Conservation (phyloP, 2,888 invertebrate species). For the Cepaea hortensis region DNA sequence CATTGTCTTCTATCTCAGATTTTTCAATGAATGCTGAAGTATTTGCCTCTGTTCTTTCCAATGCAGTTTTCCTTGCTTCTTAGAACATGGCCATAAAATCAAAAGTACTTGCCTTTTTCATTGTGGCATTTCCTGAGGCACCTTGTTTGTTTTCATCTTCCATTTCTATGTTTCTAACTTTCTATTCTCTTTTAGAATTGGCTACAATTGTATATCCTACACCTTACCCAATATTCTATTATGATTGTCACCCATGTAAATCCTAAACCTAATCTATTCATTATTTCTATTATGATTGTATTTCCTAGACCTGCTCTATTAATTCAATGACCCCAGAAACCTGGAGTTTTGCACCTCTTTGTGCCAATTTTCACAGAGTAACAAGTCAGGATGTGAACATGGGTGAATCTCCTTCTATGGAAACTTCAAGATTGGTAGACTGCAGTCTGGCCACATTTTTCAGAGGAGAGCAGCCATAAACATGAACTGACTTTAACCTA, state of each 20-base stretch:
- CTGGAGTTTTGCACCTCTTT: too few species aligned
- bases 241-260: too few species aligned
- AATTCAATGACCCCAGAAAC: too few species aligned
- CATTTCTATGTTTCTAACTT: background rate
- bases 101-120: constrained; percentile 89
- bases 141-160: background rate
- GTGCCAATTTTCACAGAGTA: too few species aligned
- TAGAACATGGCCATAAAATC: constrained; percentile 84
- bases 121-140: background rate
- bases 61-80: constrained; percentile 77
- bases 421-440: constrained; percentile 54
- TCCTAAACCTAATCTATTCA: too few species aligned
- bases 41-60: constrained; percentile 67
- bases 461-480: constrained; percentile 67
- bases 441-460: constrained; percentile 60
- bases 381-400: too few species aligned
- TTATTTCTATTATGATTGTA: too few species aligned
- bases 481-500: constrained; percentile 61
- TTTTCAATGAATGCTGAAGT: background rate
- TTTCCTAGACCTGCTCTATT: too few species aligned
- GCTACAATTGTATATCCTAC: too few species aligned
- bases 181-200: background rate
- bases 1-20: background rate
- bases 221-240: too few species aligned
- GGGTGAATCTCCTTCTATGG: constrained; percentile 47